A percentile compares a stretch with the other conserved stretches of the same genome.
These are phyloP conservation scores for Ceratotherium simum DNA, from an alignment of 2,113 vertebrate species.

Conservation along the genomic window DNA sequence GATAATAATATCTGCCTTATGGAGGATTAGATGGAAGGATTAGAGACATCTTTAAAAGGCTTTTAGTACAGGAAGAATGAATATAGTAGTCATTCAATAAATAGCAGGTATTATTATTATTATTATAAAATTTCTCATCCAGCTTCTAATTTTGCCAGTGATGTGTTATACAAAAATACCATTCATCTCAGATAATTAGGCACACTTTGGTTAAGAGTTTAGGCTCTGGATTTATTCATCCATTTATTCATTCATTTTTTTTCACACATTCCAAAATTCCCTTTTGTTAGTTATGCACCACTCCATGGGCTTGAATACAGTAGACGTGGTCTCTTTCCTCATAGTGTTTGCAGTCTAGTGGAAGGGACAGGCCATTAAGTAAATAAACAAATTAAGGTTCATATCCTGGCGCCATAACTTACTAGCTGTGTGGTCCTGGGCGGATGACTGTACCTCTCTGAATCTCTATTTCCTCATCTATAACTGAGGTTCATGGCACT, in stretches of 20 bases:
- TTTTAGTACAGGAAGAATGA: neutral
- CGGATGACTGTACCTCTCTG: neutral
- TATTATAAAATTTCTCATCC: neutral
- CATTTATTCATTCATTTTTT: slow-evolving; percentile 32
- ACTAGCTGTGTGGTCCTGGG: neutral
- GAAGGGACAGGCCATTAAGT: neutral
- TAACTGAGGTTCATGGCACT: neutral
- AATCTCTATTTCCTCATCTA: neutral
- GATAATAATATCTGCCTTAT: neutral
- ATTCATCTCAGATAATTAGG: neutral
- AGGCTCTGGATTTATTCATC: neutral
- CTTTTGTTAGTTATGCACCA: neutral
- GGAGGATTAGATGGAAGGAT: neutral
- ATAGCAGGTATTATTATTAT: neutral
- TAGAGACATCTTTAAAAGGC: neutral
- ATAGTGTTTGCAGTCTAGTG: neutral
- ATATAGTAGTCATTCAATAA: neutral
- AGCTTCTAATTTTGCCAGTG: neutral
- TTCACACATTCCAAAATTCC: neutral
- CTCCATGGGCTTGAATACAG: neutral
- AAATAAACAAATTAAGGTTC: neutral
- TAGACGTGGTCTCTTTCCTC: neutral
- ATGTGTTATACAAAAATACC: neutral
- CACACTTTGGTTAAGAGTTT: neutral
- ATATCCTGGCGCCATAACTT: neutral